Conservation (phyloP, 1,140 invertebrate species). For the Apis florea region DNA sequence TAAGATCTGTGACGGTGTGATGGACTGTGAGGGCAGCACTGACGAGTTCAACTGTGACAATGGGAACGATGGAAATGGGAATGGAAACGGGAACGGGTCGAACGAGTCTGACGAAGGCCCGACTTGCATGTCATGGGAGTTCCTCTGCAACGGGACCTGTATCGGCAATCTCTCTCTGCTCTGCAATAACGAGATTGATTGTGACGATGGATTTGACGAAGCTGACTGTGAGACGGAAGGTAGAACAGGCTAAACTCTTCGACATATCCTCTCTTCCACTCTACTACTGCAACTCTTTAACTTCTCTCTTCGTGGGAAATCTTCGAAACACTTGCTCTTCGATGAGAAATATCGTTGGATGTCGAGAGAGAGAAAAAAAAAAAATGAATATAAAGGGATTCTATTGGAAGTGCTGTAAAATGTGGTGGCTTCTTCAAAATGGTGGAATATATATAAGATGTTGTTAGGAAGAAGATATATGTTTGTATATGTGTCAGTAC, state of each 20-base stretch:
- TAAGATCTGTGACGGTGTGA: slow-evolving; percentile 85
- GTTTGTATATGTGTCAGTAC: not conserved
- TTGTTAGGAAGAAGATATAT: not conserved
- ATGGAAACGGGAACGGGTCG: not conserved
- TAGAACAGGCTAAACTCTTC: slow-evolving; percentile 9
- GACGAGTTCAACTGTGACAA: slow-evolving; percentile 82
- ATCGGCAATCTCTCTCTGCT: slow-evolving; percentile 65
- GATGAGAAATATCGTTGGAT: not conserved
- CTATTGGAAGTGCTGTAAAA: not conserved
- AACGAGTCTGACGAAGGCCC: not conserved
- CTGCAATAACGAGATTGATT: slow-evolving; percentile 79
- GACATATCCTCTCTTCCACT: not conserved
- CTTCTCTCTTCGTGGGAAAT: slow-evolving; percentile 33
- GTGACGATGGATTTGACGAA: slow-evolving; percentile 79
- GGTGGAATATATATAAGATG: too few species aligned
- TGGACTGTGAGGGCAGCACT: slow-evolving; percentile 87
- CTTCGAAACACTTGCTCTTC: not conserved
- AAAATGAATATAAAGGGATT: too few species aligned
- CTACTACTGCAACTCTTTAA: slow-evolving; percentile 10
- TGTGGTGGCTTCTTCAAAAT: slow-evolving; percentile 2
- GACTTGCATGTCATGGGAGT: not conserved
- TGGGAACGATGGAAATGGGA: not conserved
- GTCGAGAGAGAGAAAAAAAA: not conserved
- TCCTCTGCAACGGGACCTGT: slow-evolving; percentile 71
- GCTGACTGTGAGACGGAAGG: slow-evolving; percentile 66